Conservation (phyloP, 2,888 invertebrate genomes). For the Andricus curvator region DNA sequence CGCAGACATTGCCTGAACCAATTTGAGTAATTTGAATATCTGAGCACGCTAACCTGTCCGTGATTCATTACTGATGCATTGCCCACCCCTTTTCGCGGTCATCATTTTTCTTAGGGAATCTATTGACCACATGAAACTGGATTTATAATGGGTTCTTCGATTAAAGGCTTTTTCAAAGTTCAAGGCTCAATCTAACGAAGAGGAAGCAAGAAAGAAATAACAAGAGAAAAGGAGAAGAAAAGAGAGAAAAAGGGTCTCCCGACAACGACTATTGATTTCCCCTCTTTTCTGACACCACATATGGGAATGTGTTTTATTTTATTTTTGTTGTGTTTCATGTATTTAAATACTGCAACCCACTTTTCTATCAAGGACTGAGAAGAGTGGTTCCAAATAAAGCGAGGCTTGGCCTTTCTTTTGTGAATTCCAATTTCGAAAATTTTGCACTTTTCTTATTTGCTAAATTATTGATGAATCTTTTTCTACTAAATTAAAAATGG, state of each 20-base stretch:
- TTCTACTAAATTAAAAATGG: no score
- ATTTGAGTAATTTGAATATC: conserved; percentile 59
- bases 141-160: conserved; percentile 50
- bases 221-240: conserved; percentile 11
- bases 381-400: no score
- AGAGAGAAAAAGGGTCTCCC: conserved; percentile 45
- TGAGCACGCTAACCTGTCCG: conserved; percentile 49
- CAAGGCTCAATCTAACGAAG: conserved; percentile 51
- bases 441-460: not conserved
- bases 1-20: conserved; percentile 54
- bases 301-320: conserved; percentile 57
- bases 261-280: conserved; percentile 67
- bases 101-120: not conserved
- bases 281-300: conserved; percentile 60
- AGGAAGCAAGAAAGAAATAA: not conserved
- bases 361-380: conserved; percentile 57
- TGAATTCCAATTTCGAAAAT: not conserved
- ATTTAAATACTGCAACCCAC: conserved; percentile 57
- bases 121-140: conserved; percentile 18
- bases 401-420: not conserved
- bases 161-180: conserved; percentile 59
- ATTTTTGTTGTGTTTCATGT: conserved; percentile 47
- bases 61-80: conserved; percentile 23
- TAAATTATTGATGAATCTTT: not conserved
- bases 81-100: conserved; percentile 14